A percentile compares a stretch with the other conserved stretches of the same genome.
Evolutionary conservation across 2,113 vertebrate genomes (phyloP).

Genomic region (Strix uralensis): DNA sequence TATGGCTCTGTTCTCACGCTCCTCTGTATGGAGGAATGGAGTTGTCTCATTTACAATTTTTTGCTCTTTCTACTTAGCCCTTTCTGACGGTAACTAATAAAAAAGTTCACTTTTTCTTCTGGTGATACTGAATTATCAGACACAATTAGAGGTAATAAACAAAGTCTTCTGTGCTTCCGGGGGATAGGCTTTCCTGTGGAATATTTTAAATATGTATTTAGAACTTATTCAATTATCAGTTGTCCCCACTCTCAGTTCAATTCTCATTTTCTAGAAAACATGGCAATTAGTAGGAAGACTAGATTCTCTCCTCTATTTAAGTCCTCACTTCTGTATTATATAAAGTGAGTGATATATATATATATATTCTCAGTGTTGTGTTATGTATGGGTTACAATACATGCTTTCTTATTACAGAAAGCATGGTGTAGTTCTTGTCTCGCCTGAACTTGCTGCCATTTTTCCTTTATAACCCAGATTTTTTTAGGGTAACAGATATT

Average conservation of each 20-base stretch:
- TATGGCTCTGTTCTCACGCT: neutral
- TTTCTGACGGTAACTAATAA: neutral
- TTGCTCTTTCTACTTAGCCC: neutral
- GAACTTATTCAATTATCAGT: neutral
- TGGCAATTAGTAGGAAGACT: neutral
- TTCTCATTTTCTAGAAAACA: neutral
- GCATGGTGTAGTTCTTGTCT: neutral
- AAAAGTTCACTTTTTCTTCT: neutral
- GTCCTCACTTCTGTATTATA: neutral
- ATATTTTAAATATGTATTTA: neutral
- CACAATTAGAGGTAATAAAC: neutral
- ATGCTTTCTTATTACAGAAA: rapidly evolving
- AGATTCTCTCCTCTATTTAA: neutral
- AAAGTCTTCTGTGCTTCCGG: neutral
- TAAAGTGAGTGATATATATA: neutral
- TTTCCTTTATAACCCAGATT: neutral
- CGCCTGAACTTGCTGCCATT: neutral
- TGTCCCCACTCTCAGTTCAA: neutral
- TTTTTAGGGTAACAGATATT: neutral
- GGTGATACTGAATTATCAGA: neutral
- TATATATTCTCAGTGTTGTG: neutral
- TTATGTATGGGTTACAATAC: neutral
- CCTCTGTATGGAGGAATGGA: neutral
- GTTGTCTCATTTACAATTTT: neutral
- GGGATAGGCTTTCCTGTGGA: neutral